Evolutionary conservation across 2,113 vertebrate species (phyloP), one percentile per base, ranked within the genome.

Genomic region (Pardalotus punctatus): DNA sequence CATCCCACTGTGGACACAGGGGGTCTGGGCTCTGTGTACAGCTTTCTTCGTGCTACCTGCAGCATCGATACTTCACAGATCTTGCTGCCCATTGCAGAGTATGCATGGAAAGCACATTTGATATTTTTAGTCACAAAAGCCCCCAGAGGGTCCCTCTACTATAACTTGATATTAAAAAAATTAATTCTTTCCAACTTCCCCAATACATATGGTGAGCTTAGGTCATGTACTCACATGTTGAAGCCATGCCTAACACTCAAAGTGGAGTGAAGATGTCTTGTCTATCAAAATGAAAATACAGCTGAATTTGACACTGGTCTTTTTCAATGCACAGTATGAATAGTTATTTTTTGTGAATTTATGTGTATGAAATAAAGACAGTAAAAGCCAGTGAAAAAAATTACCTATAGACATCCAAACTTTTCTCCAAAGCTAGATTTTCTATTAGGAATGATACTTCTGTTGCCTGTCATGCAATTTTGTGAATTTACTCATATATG

Each of bases 101-200:
- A 58, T 0, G 0, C 22, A 29, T 9, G 24, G 22, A 56, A 74
- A 58, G 13, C 33, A 22, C 21, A 27, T 21, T 57, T 19, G 16
- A 74, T 18, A 38, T 19, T 70, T 51, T 10, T 12, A n/a, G 33
- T 17, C 21, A 78, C n/a, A 81, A 42, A 67, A 58, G 1, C 1
- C 2, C 15, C 14, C 13, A 14, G 14, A 56, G 38, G 9, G 13
- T 60, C 9, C 20, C 35, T 60, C 36, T 40, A 18, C 6, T 45
- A 36, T 13, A 62, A 62, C 31, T 1, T 22, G 9, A 23, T 71
- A 58, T 8, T 24, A 7, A 40, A 82, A 62, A 71, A 50, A 17
- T 10, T 16, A 18, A 3, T 69, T 71, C 8, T 89, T 88, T 81
- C 28, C 57, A 62, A 15, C 5, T n/a, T 29, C 2, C 29, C 28